These are phyloP conservation scores for Allygus modestus DNA, from an alignment of 2,888 invertebrate species.

Conservation along the genomic window DNA sequence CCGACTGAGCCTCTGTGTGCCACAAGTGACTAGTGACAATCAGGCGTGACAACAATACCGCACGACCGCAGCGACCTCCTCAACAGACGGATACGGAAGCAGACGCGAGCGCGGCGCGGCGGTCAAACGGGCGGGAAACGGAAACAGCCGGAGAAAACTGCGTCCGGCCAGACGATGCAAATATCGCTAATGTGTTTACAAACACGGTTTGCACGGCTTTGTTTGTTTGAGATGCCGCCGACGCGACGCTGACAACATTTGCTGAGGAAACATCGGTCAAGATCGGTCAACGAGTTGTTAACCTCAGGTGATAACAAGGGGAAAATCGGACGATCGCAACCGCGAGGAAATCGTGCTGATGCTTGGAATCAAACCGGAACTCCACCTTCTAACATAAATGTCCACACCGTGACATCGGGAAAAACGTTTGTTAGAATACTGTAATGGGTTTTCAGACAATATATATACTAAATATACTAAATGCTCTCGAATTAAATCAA, in stretches of 20 bases:
- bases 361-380: too few species aligned
- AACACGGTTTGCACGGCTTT: not conserved
- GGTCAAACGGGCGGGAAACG: not conserved
- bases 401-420: too few species aligned
- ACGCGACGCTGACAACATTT: not conserved
- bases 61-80: not conserved
- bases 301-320: too few species aligned
- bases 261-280: not conserved
- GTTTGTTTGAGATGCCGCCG: not conserved
- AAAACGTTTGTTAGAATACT: too few species aligned
- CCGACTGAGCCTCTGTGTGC: not conserved
- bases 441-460: too few species aligned
- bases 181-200: not conserved
- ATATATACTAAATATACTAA: too few species aligned
- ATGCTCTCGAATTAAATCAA: too few species aligned
- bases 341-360: too few species aligned
- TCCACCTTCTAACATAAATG: too few species aligned
- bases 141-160: not conserved
- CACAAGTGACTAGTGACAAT: not conserved
- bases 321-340: too few species aligned
- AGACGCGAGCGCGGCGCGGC: not conserved
- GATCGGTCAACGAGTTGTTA: not conserved
- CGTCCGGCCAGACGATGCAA: not conserved
- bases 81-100: not conserved
- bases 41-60: slow-evolving; percentile 19